phyloP scores from a whole-genome alignment of 2,797 vertebrate genomes.

The Channallabes apus region DNA sequence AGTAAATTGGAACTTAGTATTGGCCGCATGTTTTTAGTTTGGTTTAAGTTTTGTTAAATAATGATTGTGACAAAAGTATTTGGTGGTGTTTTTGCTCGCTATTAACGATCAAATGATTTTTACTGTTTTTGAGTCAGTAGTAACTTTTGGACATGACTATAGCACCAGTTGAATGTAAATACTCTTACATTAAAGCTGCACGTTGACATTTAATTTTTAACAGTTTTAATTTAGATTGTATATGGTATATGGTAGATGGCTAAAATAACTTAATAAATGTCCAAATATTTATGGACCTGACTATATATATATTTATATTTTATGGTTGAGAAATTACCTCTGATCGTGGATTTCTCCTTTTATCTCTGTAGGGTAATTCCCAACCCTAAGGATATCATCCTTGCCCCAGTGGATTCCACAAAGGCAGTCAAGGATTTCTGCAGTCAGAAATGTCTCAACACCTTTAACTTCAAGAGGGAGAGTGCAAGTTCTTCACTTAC shows the following conservation, averaged over 20 bases:
- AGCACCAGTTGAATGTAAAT: neutral
- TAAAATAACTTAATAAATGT: too few species aligned
- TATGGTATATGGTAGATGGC: too few species aligned
- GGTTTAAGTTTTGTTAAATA: too few species aligned
- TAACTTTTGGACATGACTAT: too few species aligned
- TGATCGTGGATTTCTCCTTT: neutral
- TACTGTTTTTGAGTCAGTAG: too few species aligned
- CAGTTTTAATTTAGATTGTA: neutral
- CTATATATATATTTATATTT: neutral
- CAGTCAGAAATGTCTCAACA: slow-evolving; percentile 84
- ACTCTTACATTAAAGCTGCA: neutral
- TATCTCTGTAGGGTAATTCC: slow-evolving; percentile 79
- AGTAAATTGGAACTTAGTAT: too few species aligned
- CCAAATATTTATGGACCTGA: too few species aligned
- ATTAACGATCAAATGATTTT: too few species aligned
- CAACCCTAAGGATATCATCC: slow-evolving; percentile 88
- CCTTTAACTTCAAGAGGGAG: slow-evolving; percentile 83
- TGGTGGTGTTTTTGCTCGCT: neutral
- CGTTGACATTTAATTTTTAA: neutral
- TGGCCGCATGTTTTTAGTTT: too few species aligned
- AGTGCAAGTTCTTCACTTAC: slow-evolving; percentile 57
- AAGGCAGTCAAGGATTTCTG: slow-evolving; percentile 89
- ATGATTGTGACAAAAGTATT: neutral
- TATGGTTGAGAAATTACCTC: neutral
- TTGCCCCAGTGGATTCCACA: slow-evolving; percentile 84